phyloP scores from a whole-genome alignment of 1,140 invertebrate genomes.

The Psix sp. region DNA sequence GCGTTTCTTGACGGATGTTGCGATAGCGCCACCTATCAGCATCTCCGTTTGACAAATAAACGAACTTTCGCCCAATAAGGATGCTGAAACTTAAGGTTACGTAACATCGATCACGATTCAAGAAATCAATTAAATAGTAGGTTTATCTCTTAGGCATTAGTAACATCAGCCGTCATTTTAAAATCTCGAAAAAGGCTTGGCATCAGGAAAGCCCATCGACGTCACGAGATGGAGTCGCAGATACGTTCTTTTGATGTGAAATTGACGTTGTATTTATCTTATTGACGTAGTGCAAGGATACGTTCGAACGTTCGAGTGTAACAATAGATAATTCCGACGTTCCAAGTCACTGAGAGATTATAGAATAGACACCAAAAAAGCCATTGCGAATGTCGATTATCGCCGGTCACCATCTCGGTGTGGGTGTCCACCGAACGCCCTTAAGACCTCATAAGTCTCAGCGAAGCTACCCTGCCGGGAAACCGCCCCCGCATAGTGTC shows the following conservation, averaged over 20 bases:
- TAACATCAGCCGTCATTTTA: constrained; percentile 46
- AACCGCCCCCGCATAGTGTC: constrained; percentile 42
- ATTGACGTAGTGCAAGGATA: constrained; percentile 54
- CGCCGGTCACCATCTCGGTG: constrained; percentile 53
- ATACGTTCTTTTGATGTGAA: constrained; percentile 44
- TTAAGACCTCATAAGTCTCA: constrained; percentile 42
- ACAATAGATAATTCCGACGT: constrained; percentile 54
- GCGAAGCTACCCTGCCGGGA: constrained; percentile 50
- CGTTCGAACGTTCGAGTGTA: constrained; percentile 24
- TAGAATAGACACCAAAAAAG: constrained; percentile 49
- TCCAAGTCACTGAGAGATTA: constrained; percentile 56
- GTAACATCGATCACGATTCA: constrained; percentile 19
- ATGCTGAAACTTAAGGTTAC: constrained; percentile 8
- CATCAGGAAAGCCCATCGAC: constrained; percentile 18
- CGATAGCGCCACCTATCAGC: constrained; percentile 27
- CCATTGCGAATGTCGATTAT: constrained; percentile 53
- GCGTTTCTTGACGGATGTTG: constrained; percentile 4
- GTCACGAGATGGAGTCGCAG: constrained; percentile 14
- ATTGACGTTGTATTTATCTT: constrained; percentile 50
- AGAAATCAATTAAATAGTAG: constrained; percentile 47
- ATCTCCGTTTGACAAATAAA: not conserved
- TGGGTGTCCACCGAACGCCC: constrained; percentile 54
- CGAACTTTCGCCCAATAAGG: too few relatives aligned
- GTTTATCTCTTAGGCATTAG: constrained; percentile 36
- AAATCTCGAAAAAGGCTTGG: constrained; percentile 27